Percentiles rank a stretch among this genome's conserved stretches.
Evolutionary conservation across 2,113 vertebrate species (phyloP).

Genomic region (Coreoperca whiteheadi): DNA sequence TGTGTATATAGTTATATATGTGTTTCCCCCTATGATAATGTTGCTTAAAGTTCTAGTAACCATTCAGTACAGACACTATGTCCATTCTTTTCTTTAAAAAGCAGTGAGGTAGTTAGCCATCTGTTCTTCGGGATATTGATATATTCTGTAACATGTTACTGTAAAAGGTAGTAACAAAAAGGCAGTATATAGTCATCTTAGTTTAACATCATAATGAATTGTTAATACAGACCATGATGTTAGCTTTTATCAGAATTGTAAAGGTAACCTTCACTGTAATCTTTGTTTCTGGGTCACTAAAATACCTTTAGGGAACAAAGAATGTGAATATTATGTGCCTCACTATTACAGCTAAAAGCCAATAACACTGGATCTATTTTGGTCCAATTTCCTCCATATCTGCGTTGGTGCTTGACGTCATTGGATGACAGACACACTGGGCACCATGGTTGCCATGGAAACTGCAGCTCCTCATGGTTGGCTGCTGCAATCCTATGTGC

Average conservation of each 20-base stretch:
- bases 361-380: conserved; percentile 70
- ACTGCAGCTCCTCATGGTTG: conserved; percentile 74
- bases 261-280: background rate
- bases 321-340: conserved; percentile 2
- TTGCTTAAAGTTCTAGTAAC: background rate
- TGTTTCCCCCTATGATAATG: background rate
- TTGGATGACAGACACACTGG: conserved; percentile 73
- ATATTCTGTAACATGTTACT: background rate
- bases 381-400: conserved; percentile 64
- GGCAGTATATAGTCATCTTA: background rate
- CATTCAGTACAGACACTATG: background rate
- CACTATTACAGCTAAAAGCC: conserved; percentile 40
- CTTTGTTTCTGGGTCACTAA: background rate
- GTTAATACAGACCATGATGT: background rate
- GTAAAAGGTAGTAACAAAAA: background rate
- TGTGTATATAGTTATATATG: background rate
- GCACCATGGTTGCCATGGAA: conserved; percentile 83
- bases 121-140: conserved; percentile 36
- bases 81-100: conserved; percentile 9
- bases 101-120: conserved; percentile 17
- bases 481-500: conserved; percentile 53
- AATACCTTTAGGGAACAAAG: conserved; percentile 10
- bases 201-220: background rate
- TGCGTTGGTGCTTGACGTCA: conserved; percentile 82
- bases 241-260: background rate